Evolutionary conservation across 1,140 invertebrate genomes (phyloP).

Genomic region (Drosophila tristis): DNA sequence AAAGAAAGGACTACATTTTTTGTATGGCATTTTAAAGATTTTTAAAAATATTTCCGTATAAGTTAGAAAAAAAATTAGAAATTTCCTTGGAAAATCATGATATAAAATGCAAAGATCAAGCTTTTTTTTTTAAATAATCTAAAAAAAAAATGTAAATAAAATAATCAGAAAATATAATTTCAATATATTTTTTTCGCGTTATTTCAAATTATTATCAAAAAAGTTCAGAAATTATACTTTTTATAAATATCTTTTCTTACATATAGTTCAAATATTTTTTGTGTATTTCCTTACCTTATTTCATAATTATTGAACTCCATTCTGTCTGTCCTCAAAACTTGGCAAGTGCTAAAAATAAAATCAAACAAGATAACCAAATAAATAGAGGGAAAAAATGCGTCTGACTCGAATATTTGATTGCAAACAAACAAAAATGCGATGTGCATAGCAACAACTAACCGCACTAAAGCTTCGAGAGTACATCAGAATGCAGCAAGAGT

Average conservation of each 20-base stretch:
- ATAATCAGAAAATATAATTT: too few relatives aligned
- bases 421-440: constrained; percentile 25
- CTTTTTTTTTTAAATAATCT: too few relatives aligned
- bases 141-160: too few relatives aligned
- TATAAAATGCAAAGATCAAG: too few relatives aligned
- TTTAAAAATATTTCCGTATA: neutral
- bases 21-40: neutral
- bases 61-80: neutral
- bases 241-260: neutral
- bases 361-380: constrained; percentile 64
- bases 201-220: too few relatives aligned
- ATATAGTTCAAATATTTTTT: neutral
- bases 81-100: too few relatives aligned
- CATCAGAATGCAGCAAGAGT: neutral
- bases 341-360: constrained; percentile 48
- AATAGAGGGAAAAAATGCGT: constrained; percentile 56
- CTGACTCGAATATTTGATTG: constrained; percentile 43
- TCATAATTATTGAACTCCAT: too few relatives aligned
- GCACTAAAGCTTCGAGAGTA: neutral
- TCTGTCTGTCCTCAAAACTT: constrained; percentile 45
- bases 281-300: too few relatives aligned
- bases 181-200: too few relatives aligned
- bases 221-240: too few relatives aligned
- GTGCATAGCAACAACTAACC: constrained; percentile 13
- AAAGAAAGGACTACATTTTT: neutral